Evolutionary conservation across 2,888 invertebrate species (phyloP), one percentile per base, ranked within the genome.

Genomic region (Onthophagus sagittarius): DNA sequence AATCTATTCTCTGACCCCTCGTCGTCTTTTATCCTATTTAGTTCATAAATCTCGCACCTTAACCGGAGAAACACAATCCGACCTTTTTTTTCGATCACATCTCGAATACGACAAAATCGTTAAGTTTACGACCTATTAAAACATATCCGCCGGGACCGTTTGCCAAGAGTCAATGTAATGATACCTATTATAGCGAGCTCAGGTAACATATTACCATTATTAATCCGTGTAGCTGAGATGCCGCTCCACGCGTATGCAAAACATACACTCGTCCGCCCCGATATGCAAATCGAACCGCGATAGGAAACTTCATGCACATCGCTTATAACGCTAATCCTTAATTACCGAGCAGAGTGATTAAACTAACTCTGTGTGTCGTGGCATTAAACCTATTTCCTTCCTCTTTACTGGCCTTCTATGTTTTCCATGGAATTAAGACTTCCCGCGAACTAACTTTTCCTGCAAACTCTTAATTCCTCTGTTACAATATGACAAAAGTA

Each of bases 151-250:
- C 39, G 39, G 39, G 5, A 53, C 39, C 39, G 39, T 53, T 53
- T 53, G 23, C 67, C 31, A 67, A 67, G 67, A 67, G 67, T 67
- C 67, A 23, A 67, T 67, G 67, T 76, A 76, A 76, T 75, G 72
- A 70, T 72, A 73, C 73, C 73, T 75, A 76, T 74, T 76, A 76
- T 62, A 33, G 15, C 62, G 53, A 64, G 71, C 33, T 73, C 71
- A 71, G 71, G 74, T 70, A 74, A 75, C 75, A 74, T 72, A 75
- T 74, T 72, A 72, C 74, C 70, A 69, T 75, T 72, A 75, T 75
- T 73, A 75, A 70, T 72, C 67, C 15, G 39, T 31, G 67, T 23
- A 67, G 67, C 39, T 67, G 67, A 23, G 67, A 32, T 67, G 32
- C 67, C 39, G 39, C 39, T 31, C 23, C 31, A n/a, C 32, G 67